Evolutionary conservation across 1,140 invertebrate species (phyloP), one percentile per base, ranked within the genome.

Genomic region (Drosophila asahinai): DNA sequence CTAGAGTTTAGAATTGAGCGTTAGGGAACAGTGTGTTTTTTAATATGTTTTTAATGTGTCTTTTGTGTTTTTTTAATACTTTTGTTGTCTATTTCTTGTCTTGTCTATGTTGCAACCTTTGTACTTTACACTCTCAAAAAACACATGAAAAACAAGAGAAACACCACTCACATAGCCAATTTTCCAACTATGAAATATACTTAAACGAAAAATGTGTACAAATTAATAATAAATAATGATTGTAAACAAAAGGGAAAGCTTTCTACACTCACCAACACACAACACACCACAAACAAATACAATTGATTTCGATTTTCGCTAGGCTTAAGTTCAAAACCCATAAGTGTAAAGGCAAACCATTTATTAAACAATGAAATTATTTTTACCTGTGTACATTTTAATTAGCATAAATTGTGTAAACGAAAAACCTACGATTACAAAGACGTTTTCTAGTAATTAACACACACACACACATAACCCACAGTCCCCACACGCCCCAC

Each of bases 361-460:
- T 55, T 86, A 86, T 87, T 75, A 81, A 87, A 89, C 65, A 87
- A 89, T 87, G 84, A 87, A 87, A 89, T 87, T 87, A 89, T 89
- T 87, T 89, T 84, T 87, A 87, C 84, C 84, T 87, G 84, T 84
- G 86, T 87, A 55, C 52, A 87, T 89, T 87, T 87, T 87, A 87
- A 89, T 89, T 87, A 87, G 84, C 74, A 81, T 87, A 87, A 87
- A 89, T 87, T 87, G 71, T 83, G 62, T 76, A 86, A 80, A 87
- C 80, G 67, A 87, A 87, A 80, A 83, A 82, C 42, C 75, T 87
- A 86, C 83, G 68, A 79, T 86, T 80, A 87, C 83, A 86, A 86
- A 86, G 83, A 87, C 83, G 83, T 86, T 87, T 86, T 86, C 83
- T 86, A 86, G 83, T 86, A 86, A 86, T 82, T 86, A 86, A 76